These are phyloP conservation scores for Microdon myrmicae DNA, from an alignment of 2,888 invertebrate species.

Conservation along the genomic window DNA sequence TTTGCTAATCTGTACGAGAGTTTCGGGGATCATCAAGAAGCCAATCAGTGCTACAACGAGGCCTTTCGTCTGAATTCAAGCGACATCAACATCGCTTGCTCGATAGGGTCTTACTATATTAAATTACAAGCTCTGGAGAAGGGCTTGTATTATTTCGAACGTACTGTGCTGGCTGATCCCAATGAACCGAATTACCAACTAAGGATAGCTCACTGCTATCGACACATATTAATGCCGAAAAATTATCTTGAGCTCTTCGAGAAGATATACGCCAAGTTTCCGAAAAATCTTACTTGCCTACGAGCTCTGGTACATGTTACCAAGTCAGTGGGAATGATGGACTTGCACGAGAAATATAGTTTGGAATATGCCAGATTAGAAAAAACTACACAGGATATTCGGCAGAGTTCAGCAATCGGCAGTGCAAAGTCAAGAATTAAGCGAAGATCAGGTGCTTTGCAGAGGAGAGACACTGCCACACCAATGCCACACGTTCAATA, in stretches of 20 bases:
- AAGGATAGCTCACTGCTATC: constrained; percentile 85
- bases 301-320: constrained; percentile 68
- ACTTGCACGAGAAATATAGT: constrained; percentile 83
- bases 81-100: constrained; percentile 78
- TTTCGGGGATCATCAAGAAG: constrained; percentile 90
- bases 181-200: constrained; percentile 85
- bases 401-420: constrained; percentile 55
- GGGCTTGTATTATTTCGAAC: constrained; percentile 84
- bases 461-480: constrained; percentile 44
- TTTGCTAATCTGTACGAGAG: constrained; percentile 90
- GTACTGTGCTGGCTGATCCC: constrained; percentile 80
- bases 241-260: constrained; percentile 66
- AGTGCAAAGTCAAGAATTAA: constrained; percentile 53
- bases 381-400: constrained; percentile 59
- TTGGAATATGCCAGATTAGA: constrained; percentile 81
- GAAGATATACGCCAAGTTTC: constrained; percentile 83
- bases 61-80: constrained; percentile 65
- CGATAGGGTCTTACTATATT: constrained; percentile 89
- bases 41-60: constrained; percentile 68
- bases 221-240: constrained; percentile 77
- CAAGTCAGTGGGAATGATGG: constrained; percentile 82
- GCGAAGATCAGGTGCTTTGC: constrained; percentile 18
- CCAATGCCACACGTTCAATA: constrained; percentile 54
- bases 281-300: constrained; percentile 95
- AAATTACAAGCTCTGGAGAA: constrained; percentile 90